Base-by-base conservation (phyloP, 2,113 vertebrate genomes). In the Phyllopteryx taeniolatus region DNA sequence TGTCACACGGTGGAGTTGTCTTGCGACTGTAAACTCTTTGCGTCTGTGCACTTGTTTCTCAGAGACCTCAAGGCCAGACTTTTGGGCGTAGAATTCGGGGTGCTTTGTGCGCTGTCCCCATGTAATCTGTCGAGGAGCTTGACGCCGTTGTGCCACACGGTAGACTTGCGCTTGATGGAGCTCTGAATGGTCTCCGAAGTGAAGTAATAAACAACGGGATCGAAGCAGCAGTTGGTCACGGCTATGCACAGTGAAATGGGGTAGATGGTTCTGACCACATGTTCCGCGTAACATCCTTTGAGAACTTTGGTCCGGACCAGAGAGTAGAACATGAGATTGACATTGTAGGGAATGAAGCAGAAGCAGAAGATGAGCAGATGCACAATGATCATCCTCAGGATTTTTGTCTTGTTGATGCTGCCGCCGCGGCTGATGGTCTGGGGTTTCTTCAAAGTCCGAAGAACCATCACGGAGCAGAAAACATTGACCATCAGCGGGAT, bases 161-260 rank as follows among this genome's bases (percentile, higher is more conserved):
- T 77, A 20, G 89, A 94, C 83, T 95, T 96, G 75, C 93, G 94
- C 90, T 94, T 97, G 71, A 99, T 95, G 6, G 98, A 99, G 73
- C 95, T 98, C 80, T 98, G 94, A 80, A 99, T 98, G 2, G 95
- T 95, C 44, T 98, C 96, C 0, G 98, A 99, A 0, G 97, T 99
- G 72, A 99, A 99, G 78, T 99, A 99, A 71, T 99, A 99, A 83
- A 99, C 90, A 35, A 99, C 94, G 7, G 98, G 98, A 80, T 99
- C 98, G 80, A 99, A 98, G 59, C 96, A 99, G 73, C 98, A 99
- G 92, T 99, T 99, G 75, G 95, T 95, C 71, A 98, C 95, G 0
- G 98, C 96, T 2, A 99, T 93, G 89, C 98, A 99, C 39, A 99
- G 88, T 8, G 96, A 95, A 42, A 99, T 86, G 0, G 98, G 97